Percentiles rank a stretch among this genome's conserved stretches.
Evolutionary conservation across 2,113 vertebrate genomes (phyloP).

Genomic region (Carollia perspicillata): DNA sequence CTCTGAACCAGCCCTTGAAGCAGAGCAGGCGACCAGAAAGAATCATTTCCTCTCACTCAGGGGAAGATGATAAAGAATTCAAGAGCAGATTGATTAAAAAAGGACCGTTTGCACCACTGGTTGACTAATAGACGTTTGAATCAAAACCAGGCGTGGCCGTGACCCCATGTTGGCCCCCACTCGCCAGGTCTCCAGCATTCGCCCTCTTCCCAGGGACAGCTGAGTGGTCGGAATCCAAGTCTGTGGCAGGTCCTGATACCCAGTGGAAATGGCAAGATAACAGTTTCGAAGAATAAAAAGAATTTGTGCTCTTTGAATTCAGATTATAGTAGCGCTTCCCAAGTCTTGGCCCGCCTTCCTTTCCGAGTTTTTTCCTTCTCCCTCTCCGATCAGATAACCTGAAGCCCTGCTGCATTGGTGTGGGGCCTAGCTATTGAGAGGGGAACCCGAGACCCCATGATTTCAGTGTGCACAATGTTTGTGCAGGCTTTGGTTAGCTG

Average conservation of each 20-base stretch:
- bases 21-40: neutral
- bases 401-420: neutral
- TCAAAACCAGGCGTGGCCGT: neutral
- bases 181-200: neutral
- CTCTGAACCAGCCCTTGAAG: neutral
- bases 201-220: neutral
- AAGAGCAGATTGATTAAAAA: slow-evolving; percentile 29
- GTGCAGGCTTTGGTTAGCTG: neutral
- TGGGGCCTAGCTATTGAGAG: neutral
- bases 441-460: neutral
- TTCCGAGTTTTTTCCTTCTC: neutral
- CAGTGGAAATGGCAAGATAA: neutral
- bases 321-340: neutral
- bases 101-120: neutral
- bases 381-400: neutral
- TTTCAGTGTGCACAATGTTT: neutral
- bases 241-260: neutral
- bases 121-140: neutral
- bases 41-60: neutral
- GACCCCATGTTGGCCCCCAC: neutral
- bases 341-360: neutral
- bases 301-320: neutral
- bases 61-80: slow-evolving; percentile 35
- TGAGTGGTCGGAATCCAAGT: too few relatives aligned
- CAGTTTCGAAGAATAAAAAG: neutral